A percentile compares a stretch with the other conserved stretches of the same genome.
Evolutionary conservation across 1,140 invertebrate species (phyloP).

Genomic region (Sarcophaga peregrina): DNA sequence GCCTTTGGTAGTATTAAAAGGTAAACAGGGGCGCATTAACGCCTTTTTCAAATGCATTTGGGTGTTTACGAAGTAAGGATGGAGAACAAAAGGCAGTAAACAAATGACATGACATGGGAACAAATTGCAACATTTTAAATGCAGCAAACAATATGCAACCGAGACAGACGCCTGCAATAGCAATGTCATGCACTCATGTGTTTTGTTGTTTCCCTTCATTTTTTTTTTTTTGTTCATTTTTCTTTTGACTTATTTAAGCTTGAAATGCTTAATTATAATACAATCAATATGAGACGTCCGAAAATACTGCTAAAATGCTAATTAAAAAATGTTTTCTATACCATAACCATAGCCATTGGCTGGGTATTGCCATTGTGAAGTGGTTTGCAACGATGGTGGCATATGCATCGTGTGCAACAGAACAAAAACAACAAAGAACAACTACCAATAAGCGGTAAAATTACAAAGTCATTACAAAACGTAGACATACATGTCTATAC

Average conservation of each 20-base stretch:
- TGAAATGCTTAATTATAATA: not conserved
- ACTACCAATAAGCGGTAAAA: not conserved
- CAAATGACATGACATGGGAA: not conserved
- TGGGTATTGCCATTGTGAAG: not conserved
- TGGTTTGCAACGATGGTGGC: not conserved
- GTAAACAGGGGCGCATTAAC: not conserved
- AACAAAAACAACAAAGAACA: not conserved
- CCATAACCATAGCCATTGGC: no score
- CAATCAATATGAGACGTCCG: not conserved
- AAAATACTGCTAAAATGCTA: not conserved
- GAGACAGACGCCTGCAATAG: not conserved
- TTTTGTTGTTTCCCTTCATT: no score
- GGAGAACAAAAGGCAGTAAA: not conserved
- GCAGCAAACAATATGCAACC: not conserved
- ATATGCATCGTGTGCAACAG: not conserved
- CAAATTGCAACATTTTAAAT: no score
- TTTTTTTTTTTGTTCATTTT: no score
- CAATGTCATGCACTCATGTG: no score
- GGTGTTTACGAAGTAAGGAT: not conserved
- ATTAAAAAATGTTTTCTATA: not conserved
- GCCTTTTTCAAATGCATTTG: not conserved
- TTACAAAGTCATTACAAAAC: slow-evolving; percentile 26
- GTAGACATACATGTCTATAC: slow-evolving; percentile 11
- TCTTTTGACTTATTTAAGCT: not conserved
- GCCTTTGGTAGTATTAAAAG: not conserved